phyloP scores from a whole-genome alignment of 2,113 vertebrate genomes.

The Xerus inauris region DNA sequence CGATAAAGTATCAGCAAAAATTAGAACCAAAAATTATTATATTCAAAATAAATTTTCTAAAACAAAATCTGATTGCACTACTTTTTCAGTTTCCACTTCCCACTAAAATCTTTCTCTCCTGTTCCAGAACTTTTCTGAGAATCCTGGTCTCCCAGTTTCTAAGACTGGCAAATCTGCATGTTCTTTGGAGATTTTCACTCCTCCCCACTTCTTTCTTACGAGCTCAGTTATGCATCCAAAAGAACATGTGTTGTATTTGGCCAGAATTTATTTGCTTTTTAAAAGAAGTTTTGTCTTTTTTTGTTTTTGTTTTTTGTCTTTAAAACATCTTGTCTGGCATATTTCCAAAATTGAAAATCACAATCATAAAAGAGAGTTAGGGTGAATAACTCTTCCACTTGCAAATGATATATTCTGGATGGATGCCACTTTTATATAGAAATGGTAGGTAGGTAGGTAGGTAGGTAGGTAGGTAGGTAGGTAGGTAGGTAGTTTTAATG shows the following conservation, averaged over 20 bases:
- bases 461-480: too few relatives aligned
- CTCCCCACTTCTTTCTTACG: not conserved
- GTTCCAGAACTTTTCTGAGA: not conserved
- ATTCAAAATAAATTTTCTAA: not conserved
- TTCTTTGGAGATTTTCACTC: not conserved
- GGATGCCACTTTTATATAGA: not conserved
- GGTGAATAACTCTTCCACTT: not conserved
- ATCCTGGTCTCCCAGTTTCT: not conserved
- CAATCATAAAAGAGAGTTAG: not conserved
- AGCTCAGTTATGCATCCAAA: not conserved
- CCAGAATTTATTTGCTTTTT: slow-evolving; percentile 20
- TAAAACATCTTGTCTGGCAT: not conserved
- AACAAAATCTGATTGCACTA: not conserved
- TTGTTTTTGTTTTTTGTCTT: not conserved
- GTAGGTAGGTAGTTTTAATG: too few relatives aligned
- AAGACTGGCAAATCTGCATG: not conserved
- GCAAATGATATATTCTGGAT: not conserved
- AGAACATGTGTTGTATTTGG: not conserved
- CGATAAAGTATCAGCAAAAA: not conserved
- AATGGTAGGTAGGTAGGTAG: not conserved
- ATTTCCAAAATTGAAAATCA: slow-evolving; percentile 51
- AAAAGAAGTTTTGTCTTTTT: not conserved
- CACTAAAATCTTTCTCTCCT: not conserved
- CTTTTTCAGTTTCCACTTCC: not conserved
- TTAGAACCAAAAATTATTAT: not conserved